Evolutionary conservation across 35 echinoderm and acorn worm species (phyloP).

Genomic region (Ophioderma brevispina): DNA sequence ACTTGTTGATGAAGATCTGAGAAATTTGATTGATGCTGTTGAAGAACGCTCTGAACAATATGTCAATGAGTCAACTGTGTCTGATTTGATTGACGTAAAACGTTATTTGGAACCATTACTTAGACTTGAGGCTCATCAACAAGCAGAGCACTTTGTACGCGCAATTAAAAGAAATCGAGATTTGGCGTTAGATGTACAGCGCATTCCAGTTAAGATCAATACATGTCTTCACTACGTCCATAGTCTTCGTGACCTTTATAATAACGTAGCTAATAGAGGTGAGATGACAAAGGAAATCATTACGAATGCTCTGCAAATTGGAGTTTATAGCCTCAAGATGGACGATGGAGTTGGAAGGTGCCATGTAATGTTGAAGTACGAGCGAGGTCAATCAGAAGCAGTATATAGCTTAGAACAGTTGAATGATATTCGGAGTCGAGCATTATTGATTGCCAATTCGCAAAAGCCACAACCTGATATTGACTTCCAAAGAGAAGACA

Average conservation of each 20-base stretch:
- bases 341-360: not conserved
- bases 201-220: constrained; percentile 6
- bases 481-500: not conserved
- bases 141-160: not conserved
- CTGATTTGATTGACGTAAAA: constrained; percentile 40
- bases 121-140: not conserved
- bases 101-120: constrained; percentile 13
- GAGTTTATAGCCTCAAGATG: not conserved
- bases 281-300: constrained; percentile 1
- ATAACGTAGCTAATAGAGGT: constrained; percentile 18
- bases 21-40: constrained; percentile 39
- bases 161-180: not conserved
- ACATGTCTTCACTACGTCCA: constrained; percentile 24
- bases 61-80: constrained; percentile 36
- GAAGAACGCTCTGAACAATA: constrained; percentile 35
- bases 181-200: not conserved
- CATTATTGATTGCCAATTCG: constrained; percentile 26
- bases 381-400: not conserved
- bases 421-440: constrained; percentile 47
- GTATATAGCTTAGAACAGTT: constrained; percentile 4
- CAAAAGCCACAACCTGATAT: not conserved
- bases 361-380: constrained; percentile 8
- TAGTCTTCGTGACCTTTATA: constrained; percentile 33
- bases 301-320: not conserved
- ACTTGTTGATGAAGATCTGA: constrained; percentile 32